A percentile compares a stretch with the other conserved stretches of the same genome.
Conservation (phyloP, 2,797 vertebrate genomes). For the Alosa sapidissima region DNA sequence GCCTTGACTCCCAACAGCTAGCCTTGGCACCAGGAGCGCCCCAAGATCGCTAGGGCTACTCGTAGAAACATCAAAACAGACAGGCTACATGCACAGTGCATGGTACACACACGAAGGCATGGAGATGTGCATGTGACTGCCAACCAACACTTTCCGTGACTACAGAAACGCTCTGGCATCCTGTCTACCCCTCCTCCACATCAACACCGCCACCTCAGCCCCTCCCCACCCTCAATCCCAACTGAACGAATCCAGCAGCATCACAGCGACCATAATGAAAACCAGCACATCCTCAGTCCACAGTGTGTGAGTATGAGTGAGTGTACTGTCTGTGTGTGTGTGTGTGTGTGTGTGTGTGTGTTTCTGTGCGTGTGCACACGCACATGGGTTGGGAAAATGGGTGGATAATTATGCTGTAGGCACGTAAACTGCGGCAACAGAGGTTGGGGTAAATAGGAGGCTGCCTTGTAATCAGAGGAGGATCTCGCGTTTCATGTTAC, state of each 20-base stretch:
- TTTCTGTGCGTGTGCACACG: conserved; percentile 28
- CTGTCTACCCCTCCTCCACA: neutral
- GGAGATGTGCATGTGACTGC: neutral
- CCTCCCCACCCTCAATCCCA: neutral
- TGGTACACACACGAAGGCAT: neutral
- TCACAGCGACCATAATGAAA: conserved; percentile 37
- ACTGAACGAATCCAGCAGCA: conserved; percentile 28
- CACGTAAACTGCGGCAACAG: conserved; percentile 38
- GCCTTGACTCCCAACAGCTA: neutral
- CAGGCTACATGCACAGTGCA: neutral
- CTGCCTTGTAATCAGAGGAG: conserved; percentile 49
- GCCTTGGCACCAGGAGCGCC: conserved; percentile 26
- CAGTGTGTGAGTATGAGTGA: conserved; percentile 40
- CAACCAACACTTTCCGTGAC: conserved; percentile 25
- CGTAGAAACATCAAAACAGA: conserved; percentile 15
- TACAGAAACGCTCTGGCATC: conserved; percentile 25
- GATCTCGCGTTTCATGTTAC: conserved; percentile 32
- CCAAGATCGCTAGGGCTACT: neutral
- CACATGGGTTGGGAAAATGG: conserved; percentile 21
- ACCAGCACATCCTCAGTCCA: conserved; percentile 37
- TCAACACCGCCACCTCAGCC: neutral
- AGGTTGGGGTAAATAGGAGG: conserved; percentile 37
- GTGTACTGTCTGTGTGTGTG: neutral
- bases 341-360: conserved; percentile 20
- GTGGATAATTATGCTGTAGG: conserved; percentile 42